A percentile compares a stretch with the other conserved stretches of the same genome.
These are phyloP conservation scores for Prinia subflava DNA, from an alignment of 2,113 vertebrate species.

Conservation along the genomic window DNA sequence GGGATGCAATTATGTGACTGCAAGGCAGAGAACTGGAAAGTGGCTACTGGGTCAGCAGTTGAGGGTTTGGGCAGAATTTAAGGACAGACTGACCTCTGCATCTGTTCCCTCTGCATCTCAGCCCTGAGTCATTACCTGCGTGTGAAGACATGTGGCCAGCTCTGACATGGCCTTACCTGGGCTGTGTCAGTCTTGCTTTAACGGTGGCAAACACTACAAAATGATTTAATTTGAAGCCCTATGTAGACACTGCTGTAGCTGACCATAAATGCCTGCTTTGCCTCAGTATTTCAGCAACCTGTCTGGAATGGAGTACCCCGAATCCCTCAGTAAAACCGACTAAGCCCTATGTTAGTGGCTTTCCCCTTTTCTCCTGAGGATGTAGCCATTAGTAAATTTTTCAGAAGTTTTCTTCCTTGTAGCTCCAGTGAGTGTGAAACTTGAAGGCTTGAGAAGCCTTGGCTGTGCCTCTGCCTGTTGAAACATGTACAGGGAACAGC, in stretches of 20 bases:
- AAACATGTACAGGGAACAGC: background rate
- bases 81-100: background rate
- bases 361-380: background rate
- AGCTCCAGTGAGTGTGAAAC: background rate
- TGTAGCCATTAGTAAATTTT: accelerated
- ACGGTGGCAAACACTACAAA: background rate
- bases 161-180: background rate
- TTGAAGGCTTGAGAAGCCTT: background rate
- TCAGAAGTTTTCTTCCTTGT: background rate
- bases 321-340: background rate
- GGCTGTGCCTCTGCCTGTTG: background rate
- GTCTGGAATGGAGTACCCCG: background rate
- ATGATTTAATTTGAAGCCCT: background rate
- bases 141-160: background rate
- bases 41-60: background rate
- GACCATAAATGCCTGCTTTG: background rate
- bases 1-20: accelerated
- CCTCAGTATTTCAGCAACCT: background rate
- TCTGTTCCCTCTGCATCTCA: background rate
- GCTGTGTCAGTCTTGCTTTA: background rate
- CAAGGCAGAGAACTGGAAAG: background rate
- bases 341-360: background rate
- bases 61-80: background rate
- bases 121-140: background rate
- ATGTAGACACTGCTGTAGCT: accelerated